Percentiles rank a stretch among this genome's conserved stretches.
Conservation (phyloP, 2,797 vertebrate genomes). For the Hoplostethus mediterraneus region DNA sequence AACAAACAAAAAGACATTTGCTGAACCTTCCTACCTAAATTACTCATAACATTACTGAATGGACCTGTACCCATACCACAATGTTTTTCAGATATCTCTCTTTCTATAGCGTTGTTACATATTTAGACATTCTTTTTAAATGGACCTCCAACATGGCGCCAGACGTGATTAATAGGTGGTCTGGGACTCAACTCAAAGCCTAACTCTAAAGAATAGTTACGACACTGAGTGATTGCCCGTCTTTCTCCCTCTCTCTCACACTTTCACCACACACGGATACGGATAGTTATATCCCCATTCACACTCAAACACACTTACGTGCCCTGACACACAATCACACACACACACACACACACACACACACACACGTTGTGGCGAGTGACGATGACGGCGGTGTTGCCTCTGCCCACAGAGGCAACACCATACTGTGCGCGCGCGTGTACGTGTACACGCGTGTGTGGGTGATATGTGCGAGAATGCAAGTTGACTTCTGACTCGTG, state of each 20-base stretch:
- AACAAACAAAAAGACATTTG: too few relatives aligned
- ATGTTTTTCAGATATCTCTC: too few relatives aligned
- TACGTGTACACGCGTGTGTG: constrained; percentile 42
- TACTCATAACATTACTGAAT: too few relatives aligned
- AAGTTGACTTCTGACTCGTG: constrained; percentile 56
- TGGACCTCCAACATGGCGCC: too few relatives aligned
- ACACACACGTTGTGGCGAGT: constrained; percentile 44
- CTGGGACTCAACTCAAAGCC: not conserved
- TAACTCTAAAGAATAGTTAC: too few relatives aligned
- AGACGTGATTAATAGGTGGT: too few relatives aligned
- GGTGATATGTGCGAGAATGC: constrained; percentile 55
- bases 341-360: constrained; percentile 15
- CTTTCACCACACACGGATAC: constrained; percentile 24
- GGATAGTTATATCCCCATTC: constrained; percentile 31
- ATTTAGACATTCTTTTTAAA: too few relatives aligned
- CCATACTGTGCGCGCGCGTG: constrained; percentile 2
- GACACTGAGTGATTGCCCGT: constrained; percentile 5
- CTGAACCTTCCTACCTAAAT: too few relatives aligned
- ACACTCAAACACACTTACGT: constrained; percentile 4
- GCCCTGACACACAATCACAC: not conserved
- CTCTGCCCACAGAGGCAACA: constrained; percentile 35
- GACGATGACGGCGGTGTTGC: constrained; percentile 22
- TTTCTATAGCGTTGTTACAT: too few relatives aligned
- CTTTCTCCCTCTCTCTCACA: constrained; percentile 26
- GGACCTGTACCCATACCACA: too few relatives aligned